Conservation (phyloP, 2,113 vertebrate genomes). For the Pithys albifrons region DNA sequence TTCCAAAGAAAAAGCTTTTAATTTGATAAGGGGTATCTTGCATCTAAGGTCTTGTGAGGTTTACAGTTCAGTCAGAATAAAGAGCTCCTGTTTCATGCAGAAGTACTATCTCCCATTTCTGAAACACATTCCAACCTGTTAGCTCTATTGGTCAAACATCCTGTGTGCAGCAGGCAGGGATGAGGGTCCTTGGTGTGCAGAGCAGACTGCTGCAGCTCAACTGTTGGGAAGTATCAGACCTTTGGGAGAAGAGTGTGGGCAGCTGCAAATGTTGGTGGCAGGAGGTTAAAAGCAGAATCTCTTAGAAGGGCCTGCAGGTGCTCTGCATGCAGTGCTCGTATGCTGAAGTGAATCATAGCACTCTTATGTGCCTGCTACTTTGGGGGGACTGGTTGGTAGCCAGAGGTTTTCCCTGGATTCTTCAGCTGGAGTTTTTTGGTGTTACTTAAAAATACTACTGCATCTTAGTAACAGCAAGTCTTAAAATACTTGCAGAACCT, state of each 20-base stretch:
- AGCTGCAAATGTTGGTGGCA: neutral
- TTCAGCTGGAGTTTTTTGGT: neutral
- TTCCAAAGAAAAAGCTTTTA: neutral
- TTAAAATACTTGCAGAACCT: neutral
- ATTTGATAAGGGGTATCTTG: neutral
- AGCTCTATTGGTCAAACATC: neutral
- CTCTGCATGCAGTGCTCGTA: neutral
- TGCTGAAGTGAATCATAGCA: neutral
- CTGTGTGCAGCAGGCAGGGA: neutral
- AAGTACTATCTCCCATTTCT: neutral
- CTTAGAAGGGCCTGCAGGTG: neutral
- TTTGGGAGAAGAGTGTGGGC: neutral
- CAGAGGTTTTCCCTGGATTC: neutral
- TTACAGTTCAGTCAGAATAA: neutral
- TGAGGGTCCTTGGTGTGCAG: neutral
- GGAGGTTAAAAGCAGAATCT: neutral
- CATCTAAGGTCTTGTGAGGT: neutral
- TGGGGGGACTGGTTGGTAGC: neutral
- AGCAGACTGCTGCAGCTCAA: neutral
- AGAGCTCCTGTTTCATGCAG: neutral
- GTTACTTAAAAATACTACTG: neutral
- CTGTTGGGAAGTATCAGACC: neutral
- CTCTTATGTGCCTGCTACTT: accelerated
- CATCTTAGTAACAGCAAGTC: neutral
- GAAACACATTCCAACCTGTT: neutral